Evolutionary conservation across 2,888 invertebrate genomes (phyloP), one percentile per base, ranked within the genome.

Genomic region (Operophtera brumata): DNA sequence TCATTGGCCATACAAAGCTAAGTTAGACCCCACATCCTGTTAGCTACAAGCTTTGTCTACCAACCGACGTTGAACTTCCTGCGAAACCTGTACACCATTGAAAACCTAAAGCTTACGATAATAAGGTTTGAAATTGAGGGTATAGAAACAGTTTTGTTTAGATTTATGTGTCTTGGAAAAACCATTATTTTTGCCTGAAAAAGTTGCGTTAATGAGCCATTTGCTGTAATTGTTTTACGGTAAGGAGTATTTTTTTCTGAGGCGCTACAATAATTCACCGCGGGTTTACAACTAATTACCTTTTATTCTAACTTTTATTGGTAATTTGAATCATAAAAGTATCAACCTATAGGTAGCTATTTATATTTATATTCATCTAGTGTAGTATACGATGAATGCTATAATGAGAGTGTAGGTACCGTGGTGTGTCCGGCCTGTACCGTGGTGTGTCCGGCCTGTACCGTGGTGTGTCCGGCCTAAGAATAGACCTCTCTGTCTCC

Each of bases 91-190:
- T 46, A 53, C 57, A 40, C 57, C 9, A 67, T 62, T 67, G 45
- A 60, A 28, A 62, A 56, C 59, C 71, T 49, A 74, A 75, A 49
- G 6, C 0, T 35, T 6, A 26, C 13, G 42, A 5, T 0, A 26
- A 47, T 67, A 72, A 65, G 67, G 66, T 51, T 51, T 11, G 64
- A 56, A 70, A 61, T 73, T 41, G 50, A 43, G 30, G 47, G 43
- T 6, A 32, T 53, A 14, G 30, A 14, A 44, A 9, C 25, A 54
- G 55, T 51, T 42, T 46, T 59, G 68, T 71, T 72, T 65, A 78
- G 78, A 84, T 84, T 85, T 84, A 84, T 80, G 79, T 73, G 71
- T 76, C 77, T 73, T 67, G 75, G 77, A 78, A 84, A 83, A 80
- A 77, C 77, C 73, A 80, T 80, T 82, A 75, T 65, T 70, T 75